Percentiles rank a stretch among this genome's conserved stretches.
phyloP scores from a whole-genome alignment of 2,797 vertebrate species.

The Trachops cirrhosus region DNA sequence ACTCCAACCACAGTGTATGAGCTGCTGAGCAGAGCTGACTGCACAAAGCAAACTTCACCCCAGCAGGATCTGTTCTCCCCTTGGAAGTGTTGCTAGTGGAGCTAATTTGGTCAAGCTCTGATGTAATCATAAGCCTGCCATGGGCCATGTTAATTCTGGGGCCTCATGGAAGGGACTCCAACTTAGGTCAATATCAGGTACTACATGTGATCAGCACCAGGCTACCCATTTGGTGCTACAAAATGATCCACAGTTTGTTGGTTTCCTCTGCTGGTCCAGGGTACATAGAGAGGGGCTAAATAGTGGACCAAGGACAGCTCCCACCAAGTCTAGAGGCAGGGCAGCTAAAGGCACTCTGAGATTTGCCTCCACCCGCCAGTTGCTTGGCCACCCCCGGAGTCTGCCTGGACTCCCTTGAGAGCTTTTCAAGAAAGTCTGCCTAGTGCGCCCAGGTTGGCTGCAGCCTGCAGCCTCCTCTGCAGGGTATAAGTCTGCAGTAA shows the following conservation, averaged over 20 bases:
- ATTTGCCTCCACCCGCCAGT: neutral
- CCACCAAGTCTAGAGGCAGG: neutral
- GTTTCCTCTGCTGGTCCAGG: neutral
- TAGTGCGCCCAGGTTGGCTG: neutral
- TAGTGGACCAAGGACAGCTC: neutral
- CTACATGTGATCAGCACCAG: neutral
- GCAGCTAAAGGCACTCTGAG: neutral
- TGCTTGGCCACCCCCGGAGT: neutral
- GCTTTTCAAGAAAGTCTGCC: neutral
- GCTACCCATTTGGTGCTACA: neutral
- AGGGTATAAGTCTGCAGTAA: neutral
- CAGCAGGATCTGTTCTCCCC: neutral
- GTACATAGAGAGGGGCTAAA: neutral
- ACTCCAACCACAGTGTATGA: neutral
- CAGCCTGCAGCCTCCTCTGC: neutral
- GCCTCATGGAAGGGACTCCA: neutral
- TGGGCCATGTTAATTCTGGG: neutral
- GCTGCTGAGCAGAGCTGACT: neutral
- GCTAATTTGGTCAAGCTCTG: neutral
- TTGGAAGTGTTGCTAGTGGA: neutral
- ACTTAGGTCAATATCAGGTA: neutral
- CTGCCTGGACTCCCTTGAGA: neutral
- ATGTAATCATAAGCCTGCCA: neutral
- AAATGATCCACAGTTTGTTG: neutral
- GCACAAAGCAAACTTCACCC: neutral